Evolutionary conservation across 1,140 invertebrate species (phyloP).

Genomic region (Pygmarrhopalites habei): DNA sequence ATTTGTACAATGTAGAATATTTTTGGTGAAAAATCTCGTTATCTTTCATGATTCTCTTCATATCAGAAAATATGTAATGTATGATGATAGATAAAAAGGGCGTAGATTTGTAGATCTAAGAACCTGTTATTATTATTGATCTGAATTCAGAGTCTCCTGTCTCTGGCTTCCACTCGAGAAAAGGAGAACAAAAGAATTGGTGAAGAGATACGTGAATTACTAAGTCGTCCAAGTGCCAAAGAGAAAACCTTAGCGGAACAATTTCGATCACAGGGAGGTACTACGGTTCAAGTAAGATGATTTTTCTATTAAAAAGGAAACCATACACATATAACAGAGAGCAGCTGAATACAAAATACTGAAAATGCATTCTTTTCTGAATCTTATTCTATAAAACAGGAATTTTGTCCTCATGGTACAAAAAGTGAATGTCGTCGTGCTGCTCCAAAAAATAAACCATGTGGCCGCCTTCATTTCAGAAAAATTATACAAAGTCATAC

Average conservation of each 20-base stretch:
- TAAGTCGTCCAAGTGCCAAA: constrained; percentile 93
- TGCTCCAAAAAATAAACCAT: constrained; percentile 54
- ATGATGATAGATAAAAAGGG: no score
- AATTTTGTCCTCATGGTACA: constrained; percentile 94
- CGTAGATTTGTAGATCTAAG: no score
- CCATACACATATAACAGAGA: no score
- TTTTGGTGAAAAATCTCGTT: no score
- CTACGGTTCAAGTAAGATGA: constrained; percentile 43
- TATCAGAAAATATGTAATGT: no score
- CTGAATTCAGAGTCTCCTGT: constrained; percentile 67
- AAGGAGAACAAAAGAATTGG: constrained; percentile 91
- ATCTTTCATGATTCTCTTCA: no score
- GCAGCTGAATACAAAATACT: no score
- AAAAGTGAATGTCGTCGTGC: constrained; percentile 75
- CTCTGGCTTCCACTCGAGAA: constrained; percentile 87
- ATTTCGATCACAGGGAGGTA: constrained; percentile 87
- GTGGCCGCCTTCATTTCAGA: constrained; percentile 89
- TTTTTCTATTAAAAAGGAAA: no score
- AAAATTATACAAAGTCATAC: constrained; percentile 97
- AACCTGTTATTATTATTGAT: no score
- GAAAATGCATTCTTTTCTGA: no score
- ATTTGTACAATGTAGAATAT: no score
- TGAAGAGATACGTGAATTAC: constrained; percentile 87
- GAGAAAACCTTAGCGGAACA: constrained; percentile 86
- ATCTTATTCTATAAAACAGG: no score